phyloP scores from a whole-genome alignment of 2,113 vertebrate genomes.

The Pagrus major region DNA sequence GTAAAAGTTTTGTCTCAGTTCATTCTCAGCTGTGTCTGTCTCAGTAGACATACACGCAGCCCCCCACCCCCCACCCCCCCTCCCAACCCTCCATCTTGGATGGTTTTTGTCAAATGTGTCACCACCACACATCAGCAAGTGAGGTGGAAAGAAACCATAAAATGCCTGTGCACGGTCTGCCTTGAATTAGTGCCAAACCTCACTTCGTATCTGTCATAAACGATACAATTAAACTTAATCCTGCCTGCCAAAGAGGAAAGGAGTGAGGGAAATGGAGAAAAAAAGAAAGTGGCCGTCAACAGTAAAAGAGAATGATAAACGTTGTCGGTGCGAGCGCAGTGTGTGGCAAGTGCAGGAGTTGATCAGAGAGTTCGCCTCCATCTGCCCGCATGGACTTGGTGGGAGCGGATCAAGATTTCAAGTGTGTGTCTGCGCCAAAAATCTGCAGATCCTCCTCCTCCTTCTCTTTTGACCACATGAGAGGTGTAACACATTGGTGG shows the following conservation, averaged over 20 bases:
- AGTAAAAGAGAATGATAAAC: slow-evolving; percentile 62
- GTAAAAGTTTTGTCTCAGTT: slow-evolving; percentile 30
- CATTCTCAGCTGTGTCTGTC: slow-evolving; percentile 28
- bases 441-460: slow-evolving; percentile 51
- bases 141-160: slow-evolving; percentile 77
- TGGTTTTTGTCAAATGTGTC: slow-evolving; percentile 79
- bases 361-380: slow-evolving; percentile 55
- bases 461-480: slow-evolving; percentile 68
- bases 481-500: slow-evolving; percentile 74
- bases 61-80: neutral
- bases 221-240: slow-evolving; percentile 79
- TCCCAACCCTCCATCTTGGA: slow-evolving; percentile 42
- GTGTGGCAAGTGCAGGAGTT: slow-evolving; percentile 76
- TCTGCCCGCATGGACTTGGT: slow-evolving; percentile 56
- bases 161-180: slow-evolving; percentile 73
- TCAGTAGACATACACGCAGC: neutral
- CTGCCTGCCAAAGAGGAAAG: slow-evolving; percentile 64
- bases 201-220: slow-evolving; percentile 78
- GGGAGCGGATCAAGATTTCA: slow-evolving; percentile 65
- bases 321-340: slow-evolving; percentile 63
- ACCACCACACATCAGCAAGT: slow-evolving; percentile 72
- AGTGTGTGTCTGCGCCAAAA: slow-evolving; percentile 54
- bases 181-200: slow-evolving; percentile 77
- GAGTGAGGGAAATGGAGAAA: slow-evolving; percentile 11
- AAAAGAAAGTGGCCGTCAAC: slow-evolving; percentile 52